These are phyloP conservation scores for Halocynthia aurantium DNA, from an alignment of 23 tunicate genomes.

Conservation along the genomic window DNA sequence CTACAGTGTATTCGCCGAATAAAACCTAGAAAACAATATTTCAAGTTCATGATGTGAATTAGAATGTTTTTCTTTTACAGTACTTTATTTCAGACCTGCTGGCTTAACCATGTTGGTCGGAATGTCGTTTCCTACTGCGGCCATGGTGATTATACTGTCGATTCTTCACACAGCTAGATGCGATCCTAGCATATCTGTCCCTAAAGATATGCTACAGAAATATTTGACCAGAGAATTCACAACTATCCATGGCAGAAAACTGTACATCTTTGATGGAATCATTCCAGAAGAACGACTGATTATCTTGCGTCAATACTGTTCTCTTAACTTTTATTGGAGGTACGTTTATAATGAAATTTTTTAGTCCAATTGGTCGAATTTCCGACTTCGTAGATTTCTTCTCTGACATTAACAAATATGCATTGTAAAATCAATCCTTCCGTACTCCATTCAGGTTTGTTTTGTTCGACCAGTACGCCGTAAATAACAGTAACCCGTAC, in stretches of 20 bases:
- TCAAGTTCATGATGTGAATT: no score
- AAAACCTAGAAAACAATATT: no score
- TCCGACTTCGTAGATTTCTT: background rate
- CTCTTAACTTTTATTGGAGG: conserved; percentile 53
- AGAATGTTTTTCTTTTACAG: no score
- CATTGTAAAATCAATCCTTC: background rate
- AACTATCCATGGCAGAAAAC: conserved; percentile 12
- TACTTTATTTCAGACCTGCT: no score
- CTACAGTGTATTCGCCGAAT: no score
- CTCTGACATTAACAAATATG: background rate
- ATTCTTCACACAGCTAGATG: no score
- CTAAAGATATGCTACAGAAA: no score
- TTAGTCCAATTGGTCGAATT: background rate
- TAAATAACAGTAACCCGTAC: conserved; percentile 26
- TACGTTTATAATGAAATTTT: background rate
- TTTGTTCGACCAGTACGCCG: conserved; percentile 41
- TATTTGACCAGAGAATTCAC: no score
- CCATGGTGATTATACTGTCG: no score
- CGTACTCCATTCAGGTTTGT: conserved; percentile 25
- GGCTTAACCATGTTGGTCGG: no score
- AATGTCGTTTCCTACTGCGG: no score
- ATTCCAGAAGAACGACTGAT: conserved; percentile 26
- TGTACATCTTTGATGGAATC: conserved; percentile 58
- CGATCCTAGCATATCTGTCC: no score
- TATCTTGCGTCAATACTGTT: conserved; percentile 25